Percentiles rank a stretch among this genome's conserved stretches.
phyloP scores from a whole-genome alignment of 2,113 vertebrate genomes.

The Saguinus imperator region DNA sequence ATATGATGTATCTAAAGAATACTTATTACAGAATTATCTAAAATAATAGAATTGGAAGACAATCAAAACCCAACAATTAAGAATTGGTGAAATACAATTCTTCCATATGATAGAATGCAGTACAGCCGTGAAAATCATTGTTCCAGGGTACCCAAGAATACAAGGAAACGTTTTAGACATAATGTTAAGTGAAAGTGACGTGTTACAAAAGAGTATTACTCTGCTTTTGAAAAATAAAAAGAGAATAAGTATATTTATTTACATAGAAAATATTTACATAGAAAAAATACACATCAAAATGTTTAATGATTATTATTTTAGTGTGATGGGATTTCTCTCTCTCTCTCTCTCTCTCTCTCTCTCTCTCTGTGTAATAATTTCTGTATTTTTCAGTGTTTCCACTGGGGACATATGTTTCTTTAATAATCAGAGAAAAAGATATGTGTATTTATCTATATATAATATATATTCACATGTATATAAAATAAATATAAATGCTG shows the following conservation, averaged over 20 bases:
- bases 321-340: not conserved
- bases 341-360: too few species aligned
- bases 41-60: constrained; percentile 22
- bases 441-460: not conserved
- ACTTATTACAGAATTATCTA: not conserved
- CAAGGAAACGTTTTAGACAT: not conserved
- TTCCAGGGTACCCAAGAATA: not conserved
- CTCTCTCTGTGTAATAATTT: not conserved
- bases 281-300: not conserved
- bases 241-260: not conserved
- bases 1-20: too few species aligned
- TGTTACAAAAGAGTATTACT: not conserved
- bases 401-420: not conserved
- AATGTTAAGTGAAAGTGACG: not conserved
- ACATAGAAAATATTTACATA: not conserved
- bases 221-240: constrained; percentile 16
- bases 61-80: not conserved
- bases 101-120: not conserved
- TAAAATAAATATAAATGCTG: too few species aligned
- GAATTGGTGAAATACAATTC: not conserved
- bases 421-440: not conserved
- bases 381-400: not conserved
- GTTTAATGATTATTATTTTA: not conserved
- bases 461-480: not conserved
- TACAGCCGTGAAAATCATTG: not conserved